Conservation (phyloP, 2,113 vertebrate genomes). For the Typhlomys cinereus region DNA sequence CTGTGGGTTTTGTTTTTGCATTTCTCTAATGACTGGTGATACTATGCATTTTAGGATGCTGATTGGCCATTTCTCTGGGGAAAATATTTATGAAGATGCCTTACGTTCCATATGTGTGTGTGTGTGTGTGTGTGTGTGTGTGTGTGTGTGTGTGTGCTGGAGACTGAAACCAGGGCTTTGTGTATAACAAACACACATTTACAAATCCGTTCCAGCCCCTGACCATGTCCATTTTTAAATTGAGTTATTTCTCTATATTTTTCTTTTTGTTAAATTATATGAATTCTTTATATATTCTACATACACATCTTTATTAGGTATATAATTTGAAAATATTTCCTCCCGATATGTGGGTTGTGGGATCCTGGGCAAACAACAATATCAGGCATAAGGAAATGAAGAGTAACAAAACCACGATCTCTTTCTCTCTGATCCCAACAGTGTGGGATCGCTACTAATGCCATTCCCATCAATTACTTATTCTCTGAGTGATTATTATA, state of each 20-base stretch:
- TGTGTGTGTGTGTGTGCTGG: not conserved
- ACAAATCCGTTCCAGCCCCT: not conserved
- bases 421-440: no score
- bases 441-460: no score
- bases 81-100: no score
- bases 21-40: slow-evolving; percentile 32
- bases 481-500: not conserved
- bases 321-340: not conserved
- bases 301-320: not conserved
- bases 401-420: no score
- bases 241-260: not conserved
- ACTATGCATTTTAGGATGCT: slow-evolving; percentile 2
- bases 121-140: not conserved
- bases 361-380: not conserved
- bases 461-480: not conserved
- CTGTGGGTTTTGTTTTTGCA: slow-evolving; percentile 8
- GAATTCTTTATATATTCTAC: not conserved
- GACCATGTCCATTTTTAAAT: not conserved
- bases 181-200: not conserved
- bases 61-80: not conserved
- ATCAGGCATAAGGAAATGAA: not conserved
- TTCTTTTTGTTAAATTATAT: slow-evolving; percentile 2
- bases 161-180: not conserved
- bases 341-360: not conserved
- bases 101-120: not conserved